These are phyloP conservation scores for Nebria ingens DNA, from an alignment of 1,140 invertebrate genomes.

Conservation along the genomic window DNA sequence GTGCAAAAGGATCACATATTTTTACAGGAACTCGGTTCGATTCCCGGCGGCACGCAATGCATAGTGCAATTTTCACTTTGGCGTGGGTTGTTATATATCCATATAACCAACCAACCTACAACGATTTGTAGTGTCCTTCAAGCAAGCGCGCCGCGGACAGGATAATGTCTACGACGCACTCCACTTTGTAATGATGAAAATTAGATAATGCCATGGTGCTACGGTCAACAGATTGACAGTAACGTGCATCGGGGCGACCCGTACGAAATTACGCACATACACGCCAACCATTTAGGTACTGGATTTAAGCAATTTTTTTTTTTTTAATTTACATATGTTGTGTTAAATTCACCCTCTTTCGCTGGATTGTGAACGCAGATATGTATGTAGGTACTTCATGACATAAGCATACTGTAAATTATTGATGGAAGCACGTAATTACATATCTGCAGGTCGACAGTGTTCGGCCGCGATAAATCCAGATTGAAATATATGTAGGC, in stretches of 20 bases:
- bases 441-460: conserved; percentile 11
- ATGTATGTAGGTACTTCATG: conserved; percentile 1
- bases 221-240: not conserved
- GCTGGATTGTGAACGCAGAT: not conserved
- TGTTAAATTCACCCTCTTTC: too few species aligned
- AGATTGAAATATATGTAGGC: conserved; percentile 11
- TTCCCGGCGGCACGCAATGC: not conserved
- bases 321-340: too few species aligned
- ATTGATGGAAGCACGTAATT: conserved; percentile 12
- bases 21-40: not conserved
- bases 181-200: too few species aligned
- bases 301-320: too few species aligned
- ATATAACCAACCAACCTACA: too few species aligned
- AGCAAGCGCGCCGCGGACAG: not conserved
- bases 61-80: not conserved
- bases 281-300: too few species aligned
- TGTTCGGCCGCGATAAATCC: not conserved
- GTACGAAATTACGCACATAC: not conserved
- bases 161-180: too few species aligned
- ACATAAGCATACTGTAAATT: conserved; percentile 11
- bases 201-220: not conserved
- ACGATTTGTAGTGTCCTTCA: not conserved
- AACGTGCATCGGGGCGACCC: not conserved
- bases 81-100: not conserved
- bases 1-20: not conserved